Conservation (phyloP, 2,113 vertebrate species). For the Colaptes auratus region DNA sequence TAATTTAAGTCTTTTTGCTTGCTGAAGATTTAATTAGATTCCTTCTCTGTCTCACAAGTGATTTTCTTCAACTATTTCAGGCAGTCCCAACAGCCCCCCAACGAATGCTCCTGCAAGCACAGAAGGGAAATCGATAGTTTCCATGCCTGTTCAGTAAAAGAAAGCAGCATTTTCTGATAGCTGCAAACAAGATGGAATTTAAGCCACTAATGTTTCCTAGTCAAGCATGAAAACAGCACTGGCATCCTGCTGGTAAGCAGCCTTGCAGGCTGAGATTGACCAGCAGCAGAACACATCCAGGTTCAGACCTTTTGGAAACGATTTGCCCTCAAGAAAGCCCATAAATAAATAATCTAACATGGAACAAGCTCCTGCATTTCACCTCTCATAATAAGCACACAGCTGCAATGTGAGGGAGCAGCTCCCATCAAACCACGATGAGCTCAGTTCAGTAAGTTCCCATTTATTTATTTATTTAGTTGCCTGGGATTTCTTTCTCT, state of each 20-base stretch:
- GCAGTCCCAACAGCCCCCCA: background rate
- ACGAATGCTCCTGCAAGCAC: constrained; percentile 19
- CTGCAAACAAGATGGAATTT: constrained; percentile 59
- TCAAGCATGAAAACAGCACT: constrained; percentile 60
- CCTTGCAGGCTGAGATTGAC: background rate
- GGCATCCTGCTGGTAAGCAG: constrained; percentile 39
- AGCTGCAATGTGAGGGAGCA: background rate
- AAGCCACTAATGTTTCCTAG: constrained; percentile 42
- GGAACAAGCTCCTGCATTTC: background rate
- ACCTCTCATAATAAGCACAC: background rate
- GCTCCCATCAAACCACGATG: background rate
- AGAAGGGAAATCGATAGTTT: constrained; percentile 65
- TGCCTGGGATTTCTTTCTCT: background rate
- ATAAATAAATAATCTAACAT: constrained; percentile 39
- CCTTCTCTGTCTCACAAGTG: constrained; percentile 32
- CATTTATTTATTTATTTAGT: constrained; percentile 38
- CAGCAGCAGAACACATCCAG: constrained; percentile 8
- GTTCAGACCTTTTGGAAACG: background rate
- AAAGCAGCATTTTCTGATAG: constrained; percentile 11
- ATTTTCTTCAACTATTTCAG: constrained; percentile 53
- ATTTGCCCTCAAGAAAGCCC: constrained; percentile 4
- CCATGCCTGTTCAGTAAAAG: constrained; percentile 41
- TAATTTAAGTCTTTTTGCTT: constrained; percentile 47
- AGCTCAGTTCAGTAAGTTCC: background rate
- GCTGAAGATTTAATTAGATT: constrained; percentile 63